Evolutionary conservation across 1,140 invertebrate species (phyloP), one percentile per base, ranked within the genome.

Genomic region (Ceratoteleas bidentatus): DNA sequence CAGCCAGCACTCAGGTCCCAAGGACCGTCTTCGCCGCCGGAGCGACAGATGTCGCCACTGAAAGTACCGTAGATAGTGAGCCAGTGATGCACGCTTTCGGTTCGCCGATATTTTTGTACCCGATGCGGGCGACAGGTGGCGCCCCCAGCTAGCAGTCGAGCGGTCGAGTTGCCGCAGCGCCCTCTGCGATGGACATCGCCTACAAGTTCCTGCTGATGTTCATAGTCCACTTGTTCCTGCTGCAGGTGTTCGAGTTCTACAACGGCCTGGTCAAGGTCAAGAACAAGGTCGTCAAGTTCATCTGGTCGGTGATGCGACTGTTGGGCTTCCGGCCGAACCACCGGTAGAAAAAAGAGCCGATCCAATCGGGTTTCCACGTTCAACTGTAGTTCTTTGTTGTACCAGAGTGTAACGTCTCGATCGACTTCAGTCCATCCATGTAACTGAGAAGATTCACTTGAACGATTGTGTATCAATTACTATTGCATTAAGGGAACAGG

Each of bases 61-160:
- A n/a, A n/a, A n/a, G n/a, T n/a, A n/a, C n/a, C n/a, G n/a, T n/a
- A n/a, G n/a, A n/a, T n/a, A n/a, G n/a, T n/a, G n/a, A n/a, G n/a
- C n/a, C n/a, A n/a, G n/a, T n/a, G n/a, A n/a, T n/a, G n/a, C n/a
- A 10, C n/a, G 24, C 0, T 3, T 49, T 57, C 52, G 0, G n/a
- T 65, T 69, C n/a, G 33, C 9, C 45, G 61, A 66, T 70, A 70
- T 78, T 72, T 78, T 70, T 70, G 47, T 76, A 76, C 61, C 61
- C 9, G 38, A 64, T 49, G 15, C 53, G 53, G 16, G n/a, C 4
- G 43, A 62, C 36, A 34, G 45, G 43, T 50, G 58, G 49, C 10
- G 7, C 8, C 43, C 43, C 15, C 2, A 49, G 14, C 16, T 16
- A 6, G 6, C 36, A 11, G 53, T 33, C 3, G 32, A 56, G n/a